phyloP scores from a whole-genome alignment of 2,888 invertebrate genomes.

The Nomada ferruginata region DNA sequence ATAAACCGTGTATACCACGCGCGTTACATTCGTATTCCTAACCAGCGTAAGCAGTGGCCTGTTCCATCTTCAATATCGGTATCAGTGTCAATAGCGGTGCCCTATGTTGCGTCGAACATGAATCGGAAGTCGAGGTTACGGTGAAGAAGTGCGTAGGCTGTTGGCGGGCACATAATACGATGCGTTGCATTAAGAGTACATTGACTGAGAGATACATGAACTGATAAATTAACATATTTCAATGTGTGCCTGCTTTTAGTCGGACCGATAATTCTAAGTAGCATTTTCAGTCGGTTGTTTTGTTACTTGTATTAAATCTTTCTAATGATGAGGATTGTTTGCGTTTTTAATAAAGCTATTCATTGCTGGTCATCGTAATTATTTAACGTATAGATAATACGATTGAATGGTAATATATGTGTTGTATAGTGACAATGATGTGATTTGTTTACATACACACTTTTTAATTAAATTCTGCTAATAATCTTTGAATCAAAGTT shows the following conservation, averaged over 20 bases:
- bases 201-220: background rate
- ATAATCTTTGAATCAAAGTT: too few relatives aligned
- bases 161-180: background rate
- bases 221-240: too few relatives aligned
- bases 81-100: slow-evolving; percentile 66
- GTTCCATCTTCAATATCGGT: slow-evolving; percentile 63
- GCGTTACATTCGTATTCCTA: slow-evolving; percentile 62
- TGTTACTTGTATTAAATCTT: background rate
- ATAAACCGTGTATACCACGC: slow-evolving; percentile 32
- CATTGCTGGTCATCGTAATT: background rate
- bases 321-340: background rate
- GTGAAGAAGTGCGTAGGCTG: slow-evolving; percentile 24
- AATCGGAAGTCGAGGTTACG: slow-evolving; percentile 41
- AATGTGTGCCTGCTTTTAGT: too few relatives aligned
- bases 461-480: too few relatives aligned
- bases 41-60: slow-evolving; percentile 71
- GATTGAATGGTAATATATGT: background rate
- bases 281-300: background rate
- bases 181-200: background rate
- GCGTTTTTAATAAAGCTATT: background rate
- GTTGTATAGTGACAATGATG: too few relatives aligned
- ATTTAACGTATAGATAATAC: background rate
- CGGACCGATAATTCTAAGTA: too few relatives aligned
- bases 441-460: too few relatives aligned
- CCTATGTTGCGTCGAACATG: slow-evolving; percentile 9